Evolutionary conservation across 2,113 vertebrate species (phyloP), one percentile per base, ranked within the genome.

Genomic region (Hepsetus odoe): DNA sequence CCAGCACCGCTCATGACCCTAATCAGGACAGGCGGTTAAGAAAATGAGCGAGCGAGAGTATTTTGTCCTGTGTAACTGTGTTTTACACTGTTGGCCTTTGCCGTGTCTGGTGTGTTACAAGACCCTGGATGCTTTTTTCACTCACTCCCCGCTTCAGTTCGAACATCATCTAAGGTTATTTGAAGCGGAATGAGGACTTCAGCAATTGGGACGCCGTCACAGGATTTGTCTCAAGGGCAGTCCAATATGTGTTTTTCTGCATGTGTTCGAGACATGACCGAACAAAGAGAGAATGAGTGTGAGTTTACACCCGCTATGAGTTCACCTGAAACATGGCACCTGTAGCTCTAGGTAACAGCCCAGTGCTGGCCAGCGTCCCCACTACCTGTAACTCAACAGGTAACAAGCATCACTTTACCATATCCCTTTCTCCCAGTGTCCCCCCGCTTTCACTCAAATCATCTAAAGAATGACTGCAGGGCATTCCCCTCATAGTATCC

Each of bases 271-370:
- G 83, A 89, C 88, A 83, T 62, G 72, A 51, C 79, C 33, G 61
- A 35, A 76, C 84, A 87, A 90, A 89, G 87, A 86, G 85, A 26
- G 84, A 26, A 81, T 71, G 85, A 86, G 89, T 91, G 87, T 92
- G 90, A 82, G 87, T 86, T 92, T 92, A 90, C 90, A 81, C 87
- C 87, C 83, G 87, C 85, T 88, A 86, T 80, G 85, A 90, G 89
- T 90, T 91, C 91, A 90, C 67, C 86, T 91, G 91, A 91, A 92
- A 92, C 90, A 82, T 74, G 24, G 90, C 91, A 92, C 91, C 90
- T 75, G 83, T 91, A 74, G 88, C 90, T 91, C 85, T 86, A 87
- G 90, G 89, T 90, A 83, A 90, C 87, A 70, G 83, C 75, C 80
- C 67, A 71, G 71, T 51, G 35, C 84, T 87, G 84, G 32, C 82